Conservation (phyloP, 2,797 vertebrate species). For the Mus minutoides region DNA sequence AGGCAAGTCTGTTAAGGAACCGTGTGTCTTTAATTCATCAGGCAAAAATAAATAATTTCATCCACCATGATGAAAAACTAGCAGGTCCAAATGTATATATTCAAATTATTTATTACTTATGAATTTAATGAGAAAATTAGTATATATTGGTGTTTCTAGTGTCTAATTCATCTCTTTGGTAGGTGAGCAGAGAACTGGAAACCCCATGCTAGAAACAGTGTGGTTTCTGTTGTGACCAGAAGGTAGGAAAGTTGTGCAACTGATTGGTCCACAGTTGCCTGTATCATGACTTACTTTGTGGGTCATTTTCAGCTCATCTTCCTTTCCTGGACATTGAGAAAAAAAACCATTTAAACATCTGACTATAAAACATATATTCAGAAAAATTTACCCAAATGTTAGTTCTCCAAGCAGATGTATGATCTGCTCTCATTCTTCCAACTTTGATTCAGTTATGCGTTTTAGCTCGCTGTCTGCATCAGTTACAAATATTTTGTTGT, state of each 20-base stretch:
- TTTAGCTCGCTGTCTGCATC: not conserved
- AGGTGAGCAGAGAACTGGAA: not conserved
- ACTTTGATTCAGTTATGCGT: slow-evolving; percentile 48
- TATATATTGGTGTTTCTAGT: slow-evolving; percentile 20
- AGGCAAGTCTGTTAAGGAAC: slow-evolving; percentile 43
- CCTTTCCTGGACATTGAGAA: not conserved
- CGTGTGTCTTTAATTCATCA: not conserved
- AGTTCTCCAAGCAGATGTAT: not conserved
- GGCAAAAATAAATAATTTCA: slow-evolving; percentile 63
- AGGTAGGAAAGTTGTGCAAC: not conserved
- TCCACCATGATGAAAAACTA: slow-evolving; percentile 24
- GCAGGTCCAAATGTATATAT: not conserved
- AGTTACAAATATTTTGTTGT: not conserved
- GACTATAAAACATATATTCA: slow-evolving; percentile 39
- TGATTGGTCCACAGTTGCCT: not conserved
- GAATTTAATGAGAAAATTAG: not conserved
- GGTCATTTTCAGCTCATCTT: not conserved
- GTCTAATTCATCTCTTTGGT: slow-evolving; percentile 54
- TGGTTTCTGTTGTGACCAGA: not conserved
- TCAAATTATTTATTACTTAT: slow-evolving; percentile 47
- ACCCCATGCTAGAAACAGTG: not conserved
- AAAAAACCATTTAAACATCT: slow-evolving; percentile 25
- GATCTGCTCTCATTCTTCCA: slow-evolving; percentile 36
- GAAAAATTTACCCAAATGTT: not conserved
- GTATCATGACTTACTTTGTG: not conserved